phyloP scores from a whole-genome alignment of 1,140 invertebrate species.

The Aporrectodea caliginosa region DNA sequence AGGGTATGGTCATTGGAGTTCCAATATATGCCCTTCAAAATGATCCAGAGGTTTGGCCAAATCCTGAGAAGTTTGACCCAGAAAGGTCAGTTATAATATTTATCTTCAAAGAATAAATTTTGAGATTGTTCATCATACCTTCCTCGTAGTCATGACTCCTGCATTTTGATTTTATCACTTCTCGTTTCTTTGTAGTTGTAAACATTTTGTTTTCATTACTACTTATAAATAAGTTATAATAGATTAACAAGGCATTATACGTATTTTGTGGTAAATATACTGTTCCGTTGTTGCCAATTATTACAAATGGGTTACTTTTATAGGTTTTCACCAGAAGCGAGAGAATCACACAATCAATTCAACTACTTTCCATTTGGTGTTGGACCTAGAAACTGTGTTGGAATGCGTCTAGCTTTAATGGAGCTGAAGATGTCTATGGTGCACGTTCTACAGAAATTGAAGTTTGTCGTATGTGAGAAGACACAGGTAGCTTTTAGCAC shows the following conservation, averaged over 20 bases:
- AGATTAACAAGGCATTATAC: no score
- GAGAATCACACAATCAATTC: slow-evolving; percentile 52
- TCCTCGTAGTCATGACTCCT: no score
- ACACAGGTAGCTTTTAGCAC: no score
- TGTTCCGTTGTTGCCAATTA: no score
- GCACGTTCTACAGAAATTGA: slow-evolving; percentile 43
- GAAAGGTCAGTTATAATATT: slow-evolving; percentile 49
- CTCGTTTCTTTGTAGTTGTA: not conserved
- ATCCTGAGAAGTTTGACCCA: slow-evolving; percentile 56
- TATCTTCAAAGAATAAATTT: no score
- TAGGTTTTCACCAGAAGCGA: slow-evolving; percentile 39
- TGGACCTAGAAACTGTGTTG: slow-evolving; percentile 64
- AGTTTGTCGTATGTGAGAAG: slow-evolving; percentile 34
- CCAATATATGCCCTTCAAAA: slow-evolving; percentile 63
- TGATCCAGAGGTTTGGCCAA: slow-evolving; percentile 58
- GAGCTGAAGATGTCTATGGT: slow-evolving; percentile 64
- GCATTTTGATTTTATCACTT: no score
- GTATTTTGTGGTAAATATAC: no score
- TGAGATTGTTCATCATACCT: no score
- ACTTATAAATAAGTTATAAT: no score
- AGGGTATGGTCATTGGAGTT: slow-evolving; percentile 62
- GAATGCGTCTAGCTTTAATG: slow-evolving; percentile 61
- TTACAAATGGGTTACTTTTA: no score
- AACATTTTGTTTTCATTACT: no score
- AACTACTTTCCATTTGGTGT: slow-evolving; percentile 61